Evolutionary conservation across 2,888 invertebrate genomes (phyloP), one percentile per base, ranked within the genome.

Genomic region (Gymnocheta viridis): DNA sequence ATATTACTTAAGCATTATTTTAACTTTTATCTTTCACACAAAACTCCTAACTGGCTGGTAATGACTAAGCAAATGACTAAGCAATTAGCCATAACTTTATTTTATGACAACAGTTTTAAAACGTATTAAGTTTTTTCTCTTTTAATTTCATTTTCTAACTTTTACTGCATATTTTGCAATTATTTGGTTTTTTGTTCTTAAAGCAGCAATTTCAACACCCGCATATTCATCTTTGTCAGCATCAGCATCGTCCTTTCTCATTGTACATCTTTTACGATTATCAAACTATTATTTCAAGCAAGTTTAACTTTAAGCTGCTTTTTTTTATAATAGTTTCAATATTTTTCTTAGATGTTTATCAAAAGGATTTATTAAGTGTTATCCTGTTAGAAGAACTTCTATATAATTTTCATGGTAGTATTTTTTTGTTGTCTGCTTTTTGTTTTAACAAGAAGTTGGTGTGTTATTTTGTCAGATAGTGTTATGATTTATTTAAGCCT

Each of bases 311-410:
- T 58, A 24, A 64, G 49, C 5, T 58, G 19, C 22, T 19, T 51
- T 24, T 44, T 22, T 67, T 60, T n/a, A 49, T 67, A 77, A 77
- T 78, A 78, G 78, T 82, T 78, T 78, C 72, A 78, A 82, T 82
- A 78, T 82, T 82, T 72, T 82, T 12, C 44, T 66, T 78, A 73
- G 82, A 82, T 82, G 78, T 78, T 82, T 82, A 82, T 82, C 82
- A 78, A 82, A 82, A 78, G 78, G 78, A 82, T 82, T 82, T 82
- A 78, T 82, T 82, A 78, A 78, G 82, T 82, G 82, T 82, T 82
- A 73, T 82, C 78, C 82, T 73, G 82, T 69, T 54, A 73, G 73
- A 64, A 64, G 73, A 64, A 64, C 54, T 44, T 81, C 29, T 76
- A 47, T 35, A 60, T 12, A 49, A 49, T 44, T 70, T 64, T 27